Percentiles rank a stretch among this genome's conserved stretches.
phyloP scores from a whole-genome alignment of 53 echinoderm and acorn worm species.

The Pentamera pediparva region DNA sequence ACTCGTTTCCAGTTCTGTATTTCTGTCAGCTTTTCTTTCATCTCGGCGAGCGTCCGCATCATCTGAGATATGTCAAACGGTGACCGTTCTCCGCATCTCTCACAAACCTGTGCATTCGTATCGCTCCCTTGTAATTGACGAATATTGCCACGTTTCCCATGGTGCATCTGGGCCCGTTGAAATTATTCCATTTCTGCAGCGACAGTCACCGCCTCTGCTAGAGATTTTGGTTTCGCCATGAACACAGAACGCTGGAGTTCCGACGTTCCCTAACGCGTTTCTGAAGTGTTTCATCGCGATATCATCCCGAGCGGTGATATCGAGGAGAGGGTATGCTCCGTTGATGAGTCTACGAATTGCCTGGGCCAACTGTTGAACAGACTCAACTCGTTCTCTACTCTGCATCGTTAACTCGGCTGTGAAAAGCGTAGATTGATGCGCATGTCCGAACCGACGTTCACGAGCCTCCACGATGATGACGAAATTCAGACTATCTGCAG shows the following conservation, averaged over 20 bases:
- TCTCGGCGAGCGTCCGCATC: too few relatives aligned
- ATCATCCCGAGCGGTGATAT: not conserved
- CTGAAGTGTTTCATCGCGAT: constrained; percentile 1
- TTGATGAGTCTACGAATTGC: not conserved
- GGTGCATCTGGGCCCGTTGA: not conserved
- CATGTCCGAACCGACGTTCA: not conserved
- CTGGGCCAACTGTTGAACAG: not conserved
- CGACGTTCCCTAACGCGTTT: not conserved
- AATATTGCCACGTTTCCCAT: not conserved
- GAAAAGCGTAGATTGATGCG: not conserved
- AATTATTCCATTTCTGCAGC: constrained; percentile 13
- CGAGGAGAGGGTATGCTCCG: not conserved
- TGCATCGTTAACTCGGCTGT: not conserved
- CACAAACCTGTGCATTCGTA: too few relatives aligned
- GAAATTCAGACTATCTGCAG: not conserved
- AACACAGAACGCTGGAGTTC: not conserved
- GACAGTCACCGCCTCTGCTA: not conserved
- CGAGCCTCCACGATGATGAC: not conserved
- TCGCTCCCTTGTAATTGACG: not conserved
- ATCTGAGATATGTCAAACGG: too few relatives aligned
- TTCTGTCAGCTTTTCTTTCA: too few relatives aligned
- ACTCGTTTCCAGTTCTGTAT: too few relatives aligned
- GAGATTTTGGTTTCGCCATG: not conserved
- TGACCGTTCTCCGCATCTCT: too few relatives aligned
- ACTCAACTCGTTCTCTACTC: not conserved